Percentiles rank a stretch among this genome's conserved stretches.
phyloP scores from a whole-genome alignment of 2,113 vertebrate genomes.

The Motacilla alba region DNA sequence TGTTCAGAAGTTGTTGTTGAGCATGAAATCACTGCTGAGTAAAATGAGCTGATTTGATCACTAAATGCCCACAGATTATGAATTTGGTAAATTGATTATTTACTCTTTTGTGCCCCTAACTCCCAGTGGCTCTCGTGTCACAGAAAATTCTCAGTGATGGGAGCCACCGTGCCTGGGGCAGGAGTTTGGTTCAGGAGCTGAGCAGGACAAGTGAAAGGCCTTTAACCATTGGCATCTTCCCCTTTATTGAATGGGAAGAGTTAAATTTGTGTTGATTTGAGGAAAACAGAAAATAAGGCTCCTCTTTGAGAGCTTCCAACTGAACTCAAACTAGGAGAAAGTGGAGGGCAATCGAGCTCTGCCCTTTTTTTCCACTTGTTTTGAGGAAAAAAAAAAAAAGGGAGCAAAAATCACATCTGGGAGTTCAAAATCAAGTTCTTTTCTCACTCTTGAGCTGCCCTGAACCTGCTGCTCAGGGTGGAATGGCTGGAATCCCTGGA shows the following conservation, averaged over 20 bases:
- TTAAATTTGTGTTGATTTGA: background rate
- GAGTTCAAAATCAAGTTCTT: background rate
- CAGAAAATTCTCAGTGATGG: background rate
- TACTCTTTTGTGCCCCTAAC: background rate
- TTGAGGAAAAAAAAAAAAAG: background rate
- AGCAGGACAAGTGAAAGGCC: background rate
- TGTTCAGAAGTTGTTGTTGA: background rate
- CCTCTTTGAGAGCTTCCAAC: background rate
- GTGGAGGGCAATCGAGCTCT: background rate
- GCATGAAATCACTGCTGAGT: background rate
- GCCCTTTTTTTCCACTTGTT: background rate
- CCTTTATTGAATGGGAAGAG: background rate
- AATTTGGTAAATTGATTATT: background rate
- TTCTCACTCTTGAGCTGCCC: background rate
- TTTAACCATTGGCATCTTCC: background rate
- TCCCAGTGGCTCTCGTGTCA: fast-evolving
- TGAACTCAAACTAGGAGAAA: background rate
- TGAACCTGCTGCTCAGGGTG: background rate
- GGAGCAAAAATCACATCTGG: background rate
- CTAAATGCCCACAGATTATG: background rate
- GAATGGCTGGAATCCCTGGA: background rate
- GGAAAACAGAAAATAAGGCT: background rate
- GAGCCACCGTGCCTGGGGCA: background rate
- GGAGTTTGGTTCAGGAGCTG: background rate
- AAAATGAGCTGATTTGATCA: background rate